phyloP scores from a whole-genome alignment of 2,888 invertebrate species.

The Pyrochroa serraticornis region DNA sequence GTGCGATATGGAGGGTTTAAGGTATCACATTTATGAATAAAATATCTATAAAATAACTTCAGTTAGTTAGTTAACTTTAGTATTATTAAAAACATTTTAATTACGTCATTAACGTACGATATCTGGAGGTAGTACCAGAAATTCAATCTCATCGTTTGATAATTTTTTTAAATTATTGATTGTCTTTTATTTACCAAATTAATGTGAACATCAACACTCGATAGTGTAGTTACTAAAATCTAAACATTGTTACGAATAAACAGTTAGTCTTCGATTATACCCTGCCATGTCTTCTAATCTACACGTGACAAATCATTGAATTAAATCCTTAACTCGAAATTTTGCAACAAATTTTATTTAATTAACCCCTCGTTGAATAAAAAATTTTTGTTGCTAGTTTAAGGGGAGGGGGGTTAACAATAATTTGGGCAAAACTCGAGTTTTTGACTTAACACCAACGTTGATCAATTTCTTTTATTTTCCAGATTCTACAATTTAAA shows the following conservation, averaged over 20 bases:
- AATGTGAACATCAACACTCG: not conserved
- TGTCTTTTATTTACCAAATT: constrained; percentile 13
- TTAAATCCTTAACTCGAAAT: too few species aligned
- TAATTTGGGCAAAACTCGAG: too few species aligned
- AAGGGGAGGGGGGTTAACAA: too few species aligned
- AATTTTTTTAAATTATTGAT: constrained; percentile 8
- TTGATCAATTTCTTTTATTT: too few species aligned
- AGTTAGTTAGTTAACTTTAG: constrained; percentile 11
- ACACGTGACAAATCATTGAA: constrained; percentile 10
- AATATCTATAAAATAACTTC: constrained; percentile 12
- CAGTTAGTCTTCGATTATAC: constrained; percentile 31
- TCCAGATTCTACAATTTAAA: too few species aligned
- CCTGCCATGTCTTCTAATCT: constrained; percentile 31
- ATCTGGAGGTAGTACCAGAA: not conserved
- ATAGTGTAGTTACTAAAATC: not conserved
- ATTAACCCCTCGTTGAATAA: too few species aligned
- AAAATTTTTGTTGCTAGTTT: too few species aligned
- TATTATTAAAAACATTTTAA: not conserved
- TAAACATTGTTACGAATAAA: constrained; percentile 12
- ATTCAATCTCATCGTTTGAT: not conserved
- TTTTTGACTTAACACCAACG: too few species aligned
- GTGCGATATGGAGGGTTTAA: constrained; percentile 33
- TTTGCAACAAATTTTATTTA: too few species aligned
- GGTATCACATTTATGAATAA: constrained; percentile 30
- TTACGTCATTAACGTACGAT: constrained; percentile 6